A percentile compares a stretch with the other conserved stretches of the same genome.
Evolutionary conservation across 1,140 invertebrate species (phyloP).

Genomic region (Drosophila orena): DNA sequence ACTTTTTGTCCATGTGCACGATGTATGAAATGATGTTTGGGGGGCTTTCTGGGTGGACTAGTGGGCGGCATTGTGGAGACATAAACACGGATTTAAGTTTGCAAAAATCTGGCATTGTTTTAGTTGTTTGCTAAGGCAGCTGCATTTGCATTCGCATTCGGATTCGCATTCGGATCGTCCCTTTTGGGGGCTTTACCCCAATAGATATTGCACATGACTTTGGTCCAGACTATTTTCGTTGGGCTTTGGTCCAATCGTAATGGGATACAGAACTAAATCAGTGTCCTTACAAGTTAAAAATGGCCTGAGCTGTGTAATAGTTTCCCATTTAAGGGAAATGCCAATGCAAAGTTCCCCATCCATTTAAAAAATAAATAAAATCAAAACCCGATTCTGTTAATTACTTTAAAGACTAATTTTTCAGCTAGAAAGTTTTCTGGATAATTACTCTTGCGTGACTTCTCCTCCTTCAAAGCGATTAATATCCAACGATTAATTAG

Average conservation of each 20-base stretch:
- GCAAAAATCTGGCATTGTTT: constrained; percentile 55
- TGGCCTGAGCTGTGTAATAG: too few relatives aligned
- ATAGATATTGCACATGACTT: constrained; percentile 31
- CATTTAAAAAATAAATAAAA: too few relatives aligned
- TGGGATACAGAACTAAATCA: constrained; percentile 12
- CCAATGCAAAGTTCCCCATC: too few relatives aligned
- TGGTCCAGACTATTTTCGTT: constrained; percentile 10
- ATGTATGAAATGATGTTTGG: not conserved
- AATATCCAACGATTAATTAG: constrained; percentile 33
- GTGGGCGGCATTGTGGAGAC: constrained; percentile 26
- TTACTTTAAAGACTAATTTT: not conserved
- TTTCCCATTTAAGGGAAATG: too few relatives aligned
- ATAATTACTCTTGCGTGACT: not conserved
- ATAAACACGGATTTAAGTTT: constrained; percentile 67
- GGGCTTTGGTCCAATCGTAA: not conserved
- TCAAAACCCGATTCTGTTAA: not conserved
- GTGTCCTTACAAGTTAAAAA: not conserved
- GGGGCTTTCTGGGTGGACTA: constrained; percentile 11
- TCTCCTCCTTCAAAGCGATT: constrained; percentile 14
- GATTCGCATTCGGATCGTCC: constrained; percentile 13
- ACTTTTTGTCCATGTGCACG: not conserved
- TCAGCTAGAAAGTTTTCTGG: not conserved
- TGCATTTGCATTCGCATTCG: constrained; percentile 44
- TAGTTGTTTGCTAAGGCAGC: constrained; percentile 44
- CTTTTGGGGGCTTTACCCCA: constrained; percentile 20